phyloP scores from a whole-genome alignment of 2,113 vertebrate genomes.

The Aegithalos caudatus region DNA sequence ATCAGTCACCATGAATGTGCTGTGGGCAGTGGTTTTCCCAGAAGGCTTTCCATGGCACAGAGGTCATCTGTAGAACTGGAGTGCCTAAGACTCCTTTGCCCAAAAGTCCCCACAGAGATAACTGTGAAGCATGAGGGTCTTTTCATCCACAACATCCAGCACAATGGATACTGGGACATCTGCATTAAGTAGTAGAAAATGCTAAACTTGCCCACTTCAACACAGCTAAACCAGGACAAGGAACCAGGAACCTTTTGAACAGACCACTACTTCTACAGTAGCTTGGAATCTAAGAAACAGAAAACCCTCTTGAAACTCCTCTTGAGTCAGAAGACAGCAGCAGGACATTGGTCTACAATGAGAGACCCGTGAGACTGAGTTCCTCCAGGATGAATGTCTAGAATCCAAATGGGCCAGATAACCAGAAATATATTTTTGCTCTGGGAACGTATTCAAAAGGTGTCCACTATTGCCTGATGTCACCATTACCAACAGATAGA shows the following conservation, averaged over 20 bases:
- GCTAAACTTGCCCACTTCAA: background rate
- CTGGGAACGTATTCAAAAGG: background rate
- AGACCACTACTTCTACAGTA: background rate
- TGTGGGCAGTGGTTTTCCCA: background rate
- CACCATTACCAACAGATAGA: background rate
- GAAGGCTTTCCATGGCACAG: background rate
- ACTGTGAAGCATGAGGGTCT: background rate
- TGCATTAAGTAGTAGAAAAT: background rate
- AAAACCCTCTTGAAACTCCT: background rate
- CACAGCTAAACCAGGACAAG: background rate
- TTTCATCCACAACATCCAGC: background rate
- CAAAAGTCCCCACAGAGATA: background rate
- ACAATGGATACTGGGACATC: too few species aligned
- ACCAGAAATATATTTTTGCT: background rate
- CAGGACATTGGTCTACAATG: accelerated
- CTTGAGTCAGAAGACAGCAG: background rate
- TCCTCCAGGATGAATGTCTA: background rate
- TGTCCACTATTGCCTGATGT: background rate
- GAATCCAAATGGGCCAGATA: background rate
- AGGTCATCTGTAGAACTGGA: background rate
- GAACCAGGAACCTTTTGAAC: background rate
- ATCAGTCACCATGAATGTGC: background rate
- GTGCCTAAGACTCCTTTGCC: background rate
- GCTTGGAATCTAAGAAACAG: background rate
- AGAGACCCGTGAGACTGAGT: accelerated